Evolutionary conservation across 2,113 vertebrate species (phyloP).

Genomic region (Amia ocellicauda): DNA sequence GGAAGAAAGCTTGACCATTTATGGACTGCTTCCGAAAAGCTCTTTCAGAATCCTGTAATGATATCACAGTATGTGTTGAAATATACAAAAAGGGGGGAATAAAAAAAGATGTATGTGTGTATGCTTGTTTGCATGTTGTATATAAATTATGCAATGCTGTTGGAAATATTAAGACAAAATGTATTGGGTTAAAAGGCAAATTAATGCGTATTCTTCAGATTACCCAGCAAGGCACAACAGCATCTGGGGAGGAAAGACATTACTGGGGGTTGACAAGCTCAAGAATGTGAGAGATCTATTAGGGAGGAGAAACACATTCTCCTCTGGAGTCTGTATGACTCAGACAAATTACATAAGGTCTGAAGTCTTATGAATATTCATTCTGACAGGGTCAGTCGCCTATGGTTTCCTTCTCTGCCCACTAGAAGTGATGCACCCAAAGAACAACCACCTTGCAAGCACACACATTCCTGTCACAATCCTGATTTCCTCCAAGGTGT

Average conservation of each 20-base stretch:
- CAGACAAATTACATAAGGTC: constrained; percentile 34
- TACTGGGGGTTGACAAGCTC: neutral
- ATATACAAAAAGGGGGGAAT: too few species aligned
- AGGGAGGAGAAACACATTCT: constrained; percentile 21
- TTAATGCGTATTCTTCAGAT: too few species aligned
- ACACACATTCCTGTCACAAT: neutral
- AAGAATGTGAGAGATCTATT: constrained; percentile 12
- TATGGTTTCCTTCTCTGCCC: neutral
- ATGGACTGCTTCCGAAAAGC: too few species aligned
- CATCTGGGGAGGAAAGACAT: too few species aligned
- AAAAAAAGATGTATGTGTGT: too few species aligned
- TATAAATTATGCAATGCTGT: constrained; percentile 26
- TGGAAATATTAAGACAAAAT: constrained; percentile 17
- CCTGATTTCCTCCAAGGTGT: neutral
- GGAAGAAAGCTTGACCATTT: too few species aligned
- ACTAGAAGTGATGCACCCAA: neutral
- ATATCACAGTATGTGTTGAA: too few species aligned
- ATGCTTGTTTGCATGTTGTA: too few species aligned
- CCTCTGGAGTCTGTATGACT: constrained; percentile 27
- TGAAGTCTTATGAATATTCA: constrained; percentile 22
- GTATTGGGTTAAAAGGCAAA: too few species aligned
- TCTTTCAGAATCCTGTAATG: too few species aligned
- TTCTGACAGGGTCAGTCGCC: constrained; percentile 11
- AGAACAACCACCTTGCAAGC: constrained; percentile 1
- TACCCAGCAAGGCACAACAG: too few species aligned